Evolutionary conservation across 2,797 vertebrate genomes (phyloP).

Genomic region (Myotis daubentonii): DNA sequence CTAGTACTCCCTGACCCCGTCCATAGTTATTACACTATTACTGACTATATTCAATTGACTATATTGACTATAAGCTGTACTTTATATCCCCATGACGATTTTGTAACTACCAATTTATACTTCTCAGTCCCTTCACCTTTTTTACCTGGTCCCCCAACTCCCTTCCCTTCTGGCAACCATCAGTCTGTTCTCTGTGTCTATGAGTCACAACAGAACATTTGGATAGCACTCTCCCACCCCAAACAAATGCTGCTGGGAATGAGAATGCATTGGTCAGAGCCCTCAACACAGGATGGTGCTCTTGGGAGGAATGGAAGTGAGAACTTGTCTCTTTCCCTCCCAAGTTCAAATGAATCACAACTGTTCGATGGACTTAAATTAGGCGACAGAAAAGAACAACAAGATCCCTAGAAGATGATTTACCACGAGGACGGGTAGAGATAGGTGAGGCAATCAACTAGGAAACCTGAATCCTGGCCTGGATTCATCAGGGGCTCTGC

Average conservation of each 20-base stretch:
- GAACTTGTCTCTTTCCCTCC: background rate
- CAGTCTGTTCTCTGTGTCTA: background rate
- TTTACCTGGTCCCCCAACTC: background rate
- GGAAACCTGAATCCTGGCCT: background rate
- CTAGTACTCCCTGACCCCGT: too few species aligned
- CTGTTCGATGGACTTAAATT: background rate
- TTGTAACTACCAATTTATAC: background rate
- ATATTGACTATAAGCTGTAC: background rate
- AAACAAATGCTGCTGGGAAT: background rate
- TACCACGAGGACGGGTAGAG: background rate
- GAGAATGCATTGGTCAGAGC: background rate
- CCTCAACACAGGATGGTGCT: background rate
- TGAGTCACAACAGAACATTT: background rate
- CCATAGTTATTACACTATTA: background rate
- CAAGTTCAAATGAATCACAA: conserved; percentile 2
- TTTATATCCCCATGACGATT: background rate
- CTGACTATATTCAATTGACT: background rate
- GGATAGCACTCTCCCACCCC: background rate
- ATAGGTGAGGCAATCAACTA: background rate
- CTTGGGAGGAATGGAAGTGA: background rate
- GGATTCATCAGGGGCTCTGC: background rate
- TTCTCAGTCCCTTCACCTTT: background rate
- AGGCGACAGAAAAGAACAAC: background rate
- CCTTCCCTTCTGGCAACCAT: background rate
- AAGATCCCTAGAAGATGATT: background rate